These are phyloP conservation scores for Dufourea novaeangliae DNA, from an alignment of 1,140 invertebrate species.

Conservation along the genomic window DNA sequence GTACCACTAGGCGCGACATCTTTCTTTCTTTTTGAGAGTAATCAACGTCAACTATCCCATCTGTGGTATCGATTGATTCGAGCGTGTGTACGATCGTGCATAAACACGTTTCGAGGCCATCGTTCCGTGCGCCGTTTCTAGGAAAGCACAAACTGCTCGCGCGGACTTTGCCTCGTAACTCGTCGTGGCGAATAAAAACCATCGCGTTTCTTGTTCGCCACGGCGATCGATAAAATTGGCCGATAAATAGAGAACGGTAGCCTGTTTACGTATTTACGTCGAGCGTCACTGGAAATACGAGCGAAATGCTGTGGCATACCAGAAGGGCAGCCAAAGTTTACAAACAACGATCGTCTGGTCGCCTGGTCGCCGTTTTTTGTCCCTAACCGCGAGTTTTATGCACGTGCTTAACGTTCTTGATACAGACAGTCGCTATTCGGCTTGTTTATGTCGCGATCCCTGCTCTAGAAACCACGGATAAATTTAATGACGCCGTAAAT, in stretches of 20 bases:
- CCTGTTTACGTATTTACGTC: slow-evolving; percentile 18
- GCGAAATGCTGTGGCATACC: slow-evolving; percentile 13
- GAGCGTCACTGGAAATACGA: slow-evolving; percentile 31
- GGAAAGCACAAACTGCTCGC: neutral
- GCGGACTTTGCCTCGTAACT: neutral
- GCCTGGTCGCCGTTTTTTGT: slow-evolving; percentile 35
- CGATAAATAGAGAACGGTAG: neutral
- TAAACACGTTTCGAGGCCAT: neutral
- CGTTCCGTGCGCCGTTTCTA: too few species aligned
- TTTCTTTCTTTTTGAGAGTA: neutral
- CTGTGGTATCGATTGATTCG: neutral
- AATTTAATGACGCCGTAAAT: too few species aligned
- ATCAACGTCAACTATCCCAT: neutral
- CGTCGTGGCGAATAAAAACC: neutral
- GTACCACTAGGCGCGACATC: neutral
- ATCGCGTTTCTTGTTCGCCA: neutral
- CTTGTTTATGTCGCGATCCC: neutral
- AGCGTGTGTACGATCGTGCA: neutral
- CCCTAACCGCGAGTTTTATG: slow-evolving; percentile 39
- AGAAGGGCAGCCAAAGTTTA: slow-evolving; percentile 45
- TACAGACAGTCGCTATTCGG: slow-evolving; percentile 37
- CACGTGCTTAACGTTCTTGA: slow-evolving; percentile 8
- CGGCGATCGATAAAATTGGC: slow-evolving; percentile 23
- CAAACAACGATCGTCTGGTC: slow-evolving; percentile 38
- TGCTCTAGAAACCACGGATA: neutral